Percentiles rank a stretch among this genome's conserved stretches.
These are phyloP conservation scores for Jordanella pulchra DNA, from an alignment of 2,797 vertebrate genomes.

Conservation along the genomic window DNA sequence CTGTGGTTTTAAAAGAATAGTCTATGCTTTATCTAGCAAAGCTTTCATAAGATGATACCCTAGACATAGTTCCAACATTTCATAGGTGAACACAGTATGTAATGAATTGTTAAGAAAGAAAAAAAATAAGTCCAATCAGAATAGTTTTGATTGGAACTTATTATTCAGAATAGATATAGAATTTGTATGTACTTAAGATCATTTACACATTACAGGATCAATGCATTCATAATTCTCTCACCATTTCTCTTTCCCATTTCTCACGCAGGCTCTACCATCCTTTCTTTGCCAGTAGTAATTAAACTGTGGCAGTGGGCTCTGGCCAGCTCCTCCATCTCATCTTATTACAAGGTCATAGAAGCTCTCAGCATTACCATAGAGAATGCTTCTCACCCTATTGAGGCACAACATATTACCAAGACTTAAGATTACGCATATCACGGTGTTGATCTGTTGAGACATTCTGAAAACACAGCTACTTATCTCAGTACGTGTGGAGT, in stretches of 20 bases:
- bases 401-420: conserved; percentile 49
- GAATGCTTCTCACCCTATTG: conserved; percentile 28
- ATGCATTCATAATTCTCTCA: conserved; percentile 12
- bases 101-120: conserved; percentile 4
- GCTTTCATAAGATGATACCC: conserved; percentile 54
- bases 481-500: conserved; percentile 51
- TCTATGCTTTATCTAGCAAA: conserved; percentile 46
- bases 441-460: conserved; percentile 37
- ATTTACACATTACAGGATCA: conserved; percentile 33
- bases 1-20: conserved; percentile 57
- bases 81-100: conserved; percentile 53
- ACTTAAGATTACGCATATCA: conserved; percentile 51
- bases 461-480: conserved; percentile 42
- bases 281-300: conserved; percentile 60
- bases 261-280: conserved; percentile 25
- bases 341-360: conserved; percentile 70
- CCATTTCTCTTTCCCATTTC: conserved; percentile 18
- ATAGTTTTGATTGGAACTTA: conserved; percentile 34
- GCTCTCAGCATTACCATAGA: conserved; percentile 46
- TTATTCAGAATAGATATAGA: conserved; percentile 11
- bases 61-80: conserved; percentile 63
- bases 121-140: conserved; percentile 46
- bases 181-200: conserved; percentile 33
- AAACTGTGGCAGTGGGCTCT: conserved; percentile 57
- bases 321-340: conserved; percentile 53